These are phyloP conservation scores for Pseudomyrmex cubaensis DNA, from an alignment of 1,140 invertebrate species.

Conservation along the genomic window DNA sequence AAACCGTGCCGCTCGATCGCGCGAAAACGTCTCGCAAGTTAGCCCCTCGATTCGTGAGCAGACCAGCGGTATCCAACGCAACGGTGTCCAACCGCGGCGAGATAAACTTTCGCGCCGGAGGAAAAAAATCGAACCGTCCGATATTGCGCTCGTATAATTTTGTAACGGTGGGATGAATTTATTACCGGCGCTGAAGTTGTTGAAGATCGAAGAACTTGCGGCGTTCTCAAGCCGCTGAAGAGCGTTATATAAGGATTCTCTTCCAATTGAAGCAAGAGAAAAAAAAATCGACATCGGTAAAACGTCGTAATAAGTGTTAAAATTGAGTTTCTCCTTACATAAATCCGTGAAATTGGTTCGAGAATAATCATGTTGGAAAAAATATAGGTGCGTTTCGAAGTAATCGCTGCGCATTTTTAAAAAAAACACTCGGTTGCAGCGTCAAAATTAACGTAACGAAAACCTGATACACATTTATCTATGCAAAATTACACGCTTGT, in stretches of 20 bases:
- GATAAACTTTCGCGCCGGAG: conserved; percentile 23
- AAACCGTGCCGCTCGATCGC: conserved; percentile 52
- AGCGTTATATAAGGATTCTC: not conserved
- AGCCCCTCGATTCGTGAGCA: not conserved
- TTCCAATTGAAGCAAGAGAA: not conserved
- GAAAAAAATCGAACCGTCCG: not conserved
- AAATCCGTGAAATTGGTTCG: not conserved
- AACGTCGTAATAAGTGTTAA: conserved; percentile 5
- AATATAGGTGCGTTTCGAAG: not conserved
- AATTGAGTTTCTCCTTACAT: conserved; percentile 7
- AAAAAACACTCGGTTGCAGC: not conserved
- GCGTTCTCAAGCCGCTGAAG: not conserved
- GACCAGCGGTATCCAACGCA: no score
- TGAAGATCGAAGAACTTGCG: not conserved
- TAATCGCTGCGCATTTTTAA: not conserved
- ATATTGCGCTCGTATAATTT: not conserved
- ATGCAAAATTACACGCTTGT: conserved; percentile 13
- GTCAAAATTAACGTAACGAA: conserved; percentile 36
- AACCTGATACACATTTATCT: not conserved
- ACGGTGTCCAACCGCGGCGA: not conserved
- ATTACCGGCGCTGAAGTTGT: not conserved
- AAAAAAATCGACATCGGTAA: not conserved
- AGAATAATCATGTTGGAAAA: not conserved
- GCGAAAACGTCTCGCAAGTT: conserved; percentile 48
- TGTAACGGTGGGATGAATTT: conserved; percentile 13